phyloP scores from a whole-genome alignment of 2,888 invertebrate species.

The Napeogenes sylphis region DNA sequence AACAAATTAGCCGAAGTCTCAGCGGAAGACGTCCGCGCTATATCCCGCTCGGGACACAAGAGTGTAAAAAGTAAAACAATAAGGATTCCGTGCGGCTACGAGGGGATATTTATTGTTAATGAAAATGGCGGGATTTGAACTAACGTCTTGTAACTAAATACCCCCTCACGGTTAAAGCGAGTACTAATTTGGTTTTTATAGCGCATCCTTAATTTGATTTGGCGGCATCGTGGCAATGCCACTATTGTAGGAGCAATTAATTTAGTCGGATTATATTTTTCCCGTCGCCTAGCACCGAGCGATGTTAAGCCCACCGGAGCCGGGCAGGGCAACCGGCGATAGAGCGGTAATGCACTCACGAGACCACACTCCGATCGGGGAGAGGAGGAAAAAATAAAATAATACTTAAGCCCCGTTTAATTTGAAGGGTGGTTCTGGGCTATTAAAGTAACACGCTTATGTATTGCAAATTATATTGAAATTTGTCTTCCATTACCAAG shows the following conservation, averaged over 20 bases:
- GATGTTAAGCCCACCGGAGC: conserved; percentile 33
- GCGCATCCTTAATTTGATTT: conserved; percentile 78
- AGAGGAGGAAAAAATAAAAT: conserved; percentile 75
- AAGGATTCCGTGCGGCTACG: conserved; percentile 74
- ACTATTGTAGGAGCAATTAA: conserved; percentile 77
- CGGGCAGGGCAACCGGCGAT: background rate
- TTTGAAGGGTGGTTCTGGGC: conserved; percentile 79
- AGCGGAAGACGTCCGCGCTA: conserved; percentile 61
- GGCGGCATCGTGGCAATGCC: conserved; percentile 74
- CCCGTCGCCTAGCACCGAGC: conserved; percentile 52
- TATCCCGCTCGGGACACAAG: conserved; percentile 71
- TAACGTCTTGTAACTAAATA: conserved; percentile 79
- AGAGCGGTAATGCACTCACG: conserved; percentile 33
- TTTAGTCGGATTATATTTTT: conserved; percentile 78
- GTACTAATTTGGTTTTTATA: conserved; percentile 80
- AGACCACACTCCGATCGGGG: conserved; percentile 44
- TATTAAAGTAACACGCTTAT: conserved; percentile 80
- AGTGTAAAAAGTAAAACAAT: conserved; percentile 79
- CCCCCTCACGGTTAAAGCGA: conserved; percentile 78
- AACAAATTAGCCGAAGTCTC: conserved; percentile 69
- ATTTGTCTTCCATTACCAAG: conserved; percentile 78
- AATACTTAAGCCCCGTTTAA: conserved; percentile 79
- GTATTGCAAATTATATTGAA: conserved; percentile 80
- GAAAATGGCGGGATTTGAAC: conserved; percentile 78
- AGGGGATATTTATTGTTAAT: conserved; percentile 79